A percentile compares a stretch with the other conserved stretches of the same genome.
Evolutionary conservation across 2,797 vertebrate genomes (phyloP).

Genomic region (Natrix natrix): DNA sequence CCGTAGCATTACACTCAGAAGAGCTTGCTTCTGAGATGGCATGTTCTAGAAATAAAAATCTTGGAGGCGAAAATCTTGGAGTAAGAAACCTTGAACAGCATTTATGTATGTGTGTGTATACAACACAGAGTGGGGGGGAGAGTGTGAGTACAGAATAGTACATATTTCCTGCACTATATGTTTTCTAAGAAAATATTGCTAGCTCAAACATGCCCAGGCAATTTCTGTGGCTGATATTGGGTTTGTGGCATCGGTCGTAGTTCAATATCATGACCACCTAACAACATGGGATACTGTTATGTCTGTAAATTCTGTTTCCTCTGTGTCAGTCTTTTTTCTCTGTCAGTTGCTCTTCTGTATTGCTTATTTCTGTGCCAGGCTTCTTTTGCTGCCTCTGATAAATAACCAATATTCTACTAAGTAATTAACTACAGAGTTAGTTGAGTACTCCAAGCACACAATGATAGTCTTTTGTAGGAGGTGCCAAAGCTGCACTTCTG

Average conservation of each 20-base stretch:
- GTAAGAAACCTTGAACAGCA: background rate
- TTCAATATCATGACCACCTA: background rate
- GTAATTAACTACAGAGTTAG: background rate
- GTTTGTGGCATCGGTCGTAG: background rate
- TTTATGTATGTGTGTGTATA: no score
- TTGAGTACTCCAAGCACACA: background rate
- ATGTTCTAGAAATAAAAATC: background rate
- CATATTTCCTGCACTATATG: background rate
- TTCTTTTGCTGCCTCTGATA: background rate
- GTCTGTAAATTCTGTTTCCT: background rate
- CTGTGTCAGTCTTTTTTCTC: background rate
- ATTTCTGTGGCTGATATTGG: background rate
- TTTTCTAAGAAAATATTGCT: background rate
- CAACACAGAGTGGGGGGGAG: no score
- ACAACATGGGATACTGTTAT: background rate
- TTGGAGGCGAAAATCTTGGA: background rate
- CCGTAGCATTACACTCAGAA: background rate
- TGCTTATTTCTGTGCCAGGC: background rate
- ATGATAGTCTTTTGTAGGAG: background rate
- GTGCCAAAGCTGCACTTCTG: background rate
- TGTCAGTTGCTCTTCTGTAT: background rate
- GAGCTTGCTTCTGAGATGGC: background rate
- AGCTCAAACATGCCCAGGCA: background rate
- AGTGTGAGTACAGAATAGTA: background rate
- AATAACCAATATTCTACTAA: background rate